These are phyloP conservation scores for Eurosta solidaginis DNA, from an alignment of 1,140 invertebrate species.

Conservation along the genomic window DNA sequence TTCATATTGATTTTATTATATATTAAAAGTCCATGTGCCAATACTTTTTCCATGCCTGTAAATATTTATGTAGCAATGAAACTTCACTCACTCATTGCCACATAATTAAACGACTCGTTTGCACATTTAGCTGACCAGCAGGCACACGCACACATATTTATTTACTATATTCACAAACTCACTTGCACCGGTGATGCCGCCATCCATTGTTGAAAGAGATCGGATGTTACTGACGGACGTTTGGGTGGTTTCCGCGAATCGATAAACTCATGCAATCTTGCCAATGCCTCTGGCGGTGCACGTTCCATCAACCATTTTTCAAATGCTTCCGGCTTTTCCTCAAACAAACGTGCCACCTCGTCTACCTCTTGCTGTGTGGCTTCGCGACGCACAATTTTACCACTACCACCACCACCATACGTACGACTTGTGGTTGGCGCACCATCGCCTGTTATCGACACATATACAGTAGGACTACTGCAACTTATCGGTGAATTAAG, in stretches of 20 bases:
- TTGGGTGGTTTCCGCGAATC: slow-evolving; percentile 61
- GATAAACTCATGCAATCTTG: slow-evolving; percentile 62
- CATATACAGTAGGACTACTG: slow-evolving; percentile 33
- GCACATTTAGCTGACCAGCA: too few species aligned
- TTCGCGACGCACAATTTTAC: not conserved
- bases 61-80: too few species aligned
- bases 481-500: slow-evolving; percentile 21
- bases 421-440: not conserved
- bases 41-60: too few species aligned
- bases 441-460: not conserved
- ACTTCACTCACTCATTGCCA: too few species aligned
- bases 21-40: too few species aligned
- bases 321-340: slow-evolving; percentile 65
- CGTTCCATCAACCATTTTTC: slow-evolving; percentile 76
- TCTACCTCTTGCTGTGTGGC: slow-evolving; percentile 53
- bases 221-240: slow-evolving; percentile 80
- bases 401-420: not conserved
- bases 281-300: slow-evolving; percentile 69
- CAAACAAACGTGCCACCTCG: slow-evolving; percentile 55
- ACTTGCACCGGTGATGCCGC: slow-evolving; percentile 75
- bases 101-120: too few species aligned
- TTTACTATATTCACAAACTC: slow-evolving; percentile 37
- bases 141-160: not conserved
- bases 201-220: slow-evolving; percentile 82
- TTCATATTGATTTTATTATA: too few species aligned